phyloP scores from a whole-genome alignment of 1,140 invertebrate species.

The Dolichoris vasculosae region DNA sequence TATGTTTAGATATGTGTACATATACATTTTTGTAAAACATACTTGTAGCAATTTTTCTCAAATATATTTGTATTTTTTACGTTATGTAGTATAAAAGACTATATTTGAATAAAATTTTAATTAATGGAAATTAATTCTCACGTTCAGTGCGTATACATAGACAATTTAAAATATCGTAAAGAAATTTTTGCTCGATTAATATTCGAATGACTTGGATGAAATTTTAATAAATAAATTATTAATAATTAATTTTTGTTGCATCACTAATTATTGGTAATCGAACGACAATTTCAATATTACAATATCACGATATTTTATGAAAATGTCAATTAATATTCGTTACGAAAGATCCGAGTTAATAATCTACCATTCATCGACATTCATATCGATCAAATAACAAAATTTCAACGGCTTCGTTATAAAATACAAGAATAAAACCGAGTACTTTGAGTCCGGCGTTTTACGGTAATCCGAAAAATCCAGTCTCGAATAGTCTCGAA shows the following conservation, averaged over 20 bases:
- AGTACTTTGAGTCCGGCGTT: not conserved
- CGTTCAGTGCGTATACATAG: not conserved
- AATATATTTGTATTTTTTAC: not conserved
- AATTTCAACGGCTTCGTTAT: not conserved
- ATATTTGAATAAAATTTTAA: not conserved
- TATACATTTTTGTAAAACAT: conserved; percentile 1
- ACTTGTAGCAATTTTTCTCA: not conserved
- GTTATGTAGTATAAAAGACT: not conserved
- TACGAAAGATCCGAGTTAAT: not conserved
- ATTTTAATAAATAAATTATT: not conserved
- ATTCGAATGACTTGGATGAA: not conserved
- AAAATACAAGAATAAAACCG: not conserved
- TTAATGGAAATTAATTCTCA: not conserved
- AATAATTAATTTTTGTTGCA: not conserved
- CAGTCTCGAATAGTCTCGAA: too few relatives aligned
- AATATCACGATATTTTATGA: not conserved
- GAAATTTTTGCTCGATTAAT: not conserved
- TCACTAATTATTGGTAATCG: not conserved
- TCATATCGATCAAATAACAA: not conserved
- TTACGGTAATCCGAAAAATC: not conserved
- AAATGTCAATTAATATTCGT: not conserved
- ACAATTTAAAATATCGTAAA: not conserved
- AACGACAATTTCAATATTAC: not conserved
- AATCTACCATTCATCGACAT: not conserved
- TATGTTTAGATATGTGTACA: not conserved